Evolutionary conservation across 2,888 invertebrate genomes (phyloP).

Genomic region (Tipula lateralis): DNA sequence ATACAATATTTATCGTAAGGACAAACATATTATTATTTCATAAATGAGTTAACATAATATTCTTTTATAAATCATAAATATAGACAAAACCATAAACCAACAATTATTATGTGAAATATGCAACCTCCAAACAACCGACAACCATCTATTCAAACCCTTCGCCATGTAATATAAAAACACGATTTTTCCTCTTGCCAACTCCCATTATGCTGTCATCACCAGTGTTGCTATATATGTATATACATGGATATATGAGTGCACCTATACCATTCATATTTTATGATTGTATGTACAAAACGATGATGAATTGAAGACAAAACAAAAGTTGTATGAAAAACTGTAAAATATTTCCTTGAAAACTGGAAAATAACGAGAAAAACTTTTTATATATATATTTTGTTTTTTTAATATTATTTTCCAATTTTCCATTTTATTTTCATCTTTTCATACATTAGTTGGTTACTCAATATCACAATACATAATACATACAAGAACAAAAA

Average conservation of each 20-base stretch:
- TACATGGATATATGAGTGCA: no score
- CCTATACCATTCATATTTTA: not conserved
- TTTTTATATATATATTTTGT: not conserved
- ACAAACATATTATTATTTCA: no score
- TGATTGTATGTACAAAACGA: not conserved
- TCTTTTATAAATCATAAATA: no score
- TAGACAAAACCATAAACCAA: not conserved
- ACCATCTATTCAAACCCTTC: not conserved
- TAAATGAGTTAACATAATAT: no score
- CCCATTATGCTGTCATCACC: not conserved
- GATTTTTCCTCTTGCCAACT: not conserved
- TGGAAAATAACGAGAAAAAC: not conserved
- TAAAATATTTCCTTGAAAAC: not conserved
- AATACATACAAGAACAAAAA: not conserved
- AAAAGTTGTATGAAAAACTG: not conserved
- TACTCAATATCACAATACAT: not conserved
- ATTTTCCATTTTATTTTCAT: not conserved
- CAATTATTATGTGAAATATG: not conserved
- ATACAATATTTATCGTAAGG: no score
- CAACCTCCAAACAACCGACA: not conserved
- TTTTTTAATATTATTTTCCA: not conserved
- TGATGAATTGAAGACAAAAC: not conserved
- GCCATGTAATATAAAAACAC: not conserved
- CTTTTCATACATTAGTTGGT: not conserved
- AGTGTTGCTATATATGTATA: not conserved